phyloP scores from a whole-genome alignment of 1,140 invertebrate species.

The Coenobita brevimanus region DNA sequence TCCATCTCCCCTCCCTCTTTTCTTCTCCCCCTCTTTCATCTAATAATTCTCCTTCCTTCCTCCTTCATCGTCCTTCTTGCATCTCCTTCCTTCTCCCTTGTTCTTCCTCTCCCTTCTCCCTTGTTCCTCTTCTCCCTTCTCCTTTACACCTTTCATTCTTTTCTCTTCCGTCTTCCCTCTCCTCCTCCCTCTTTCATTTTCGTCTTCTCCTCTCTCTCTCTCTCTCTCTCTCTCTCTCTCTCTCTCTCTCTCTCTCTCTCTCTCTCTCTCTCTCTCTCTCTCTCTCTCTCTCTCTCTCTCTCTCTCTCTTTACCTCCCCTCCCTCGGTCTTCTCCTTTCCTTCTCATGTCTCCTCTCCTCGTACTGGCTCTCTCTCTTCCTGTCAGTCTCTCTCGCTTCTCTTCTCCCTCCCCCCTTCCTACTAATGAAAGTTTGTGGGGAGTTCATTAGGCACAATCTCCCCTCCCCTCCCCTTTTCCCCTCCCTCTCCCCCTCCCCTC shows the following conservation, averaged over 20 bases:
- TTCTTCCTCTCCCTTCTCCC: constrained; percentile 12
- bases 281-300: not conserved
- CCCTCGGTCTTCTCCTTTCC: not conserved
- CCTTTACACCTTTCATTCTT: constrained; percentile 14
- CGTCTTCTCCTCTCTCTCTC: not conserved
- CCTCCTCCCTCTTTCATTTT: not conserved
- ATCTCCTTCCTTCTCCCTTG: not conserved
- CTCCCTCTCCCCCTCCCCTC: no score
- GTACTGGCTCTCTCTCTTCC: not conserved
- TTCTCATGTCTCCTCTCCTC: not conserved
- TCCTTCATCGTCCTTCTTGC: not conserved
- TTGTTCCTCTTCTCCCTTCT: constrained; percentile 22
- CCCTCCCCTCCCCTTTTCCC: no score
- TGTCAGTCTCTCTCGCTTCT: not conserved
- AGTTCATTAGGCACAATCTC: no score
- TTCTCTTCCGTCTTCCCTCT: not conserved
- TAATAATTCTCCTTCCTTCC: not conserved
- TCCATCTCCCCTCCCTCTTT: not conserved
- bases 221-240: not conserved
- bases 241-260: not conserved
- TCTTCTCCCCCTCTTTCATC: not conserved
- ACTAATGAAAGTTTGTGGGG: no score
- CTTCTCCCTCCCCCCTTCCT: not conserved
- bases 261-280: not conserved
- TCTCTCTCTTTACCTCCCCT: not conserved